A percentile compares a stretch with the other conserved stretches of the same genome.
phyloP scores from a whole-genome alignment of 2,797 vertebrate species.

The Cryptoblepharus egeriae region DNA sequence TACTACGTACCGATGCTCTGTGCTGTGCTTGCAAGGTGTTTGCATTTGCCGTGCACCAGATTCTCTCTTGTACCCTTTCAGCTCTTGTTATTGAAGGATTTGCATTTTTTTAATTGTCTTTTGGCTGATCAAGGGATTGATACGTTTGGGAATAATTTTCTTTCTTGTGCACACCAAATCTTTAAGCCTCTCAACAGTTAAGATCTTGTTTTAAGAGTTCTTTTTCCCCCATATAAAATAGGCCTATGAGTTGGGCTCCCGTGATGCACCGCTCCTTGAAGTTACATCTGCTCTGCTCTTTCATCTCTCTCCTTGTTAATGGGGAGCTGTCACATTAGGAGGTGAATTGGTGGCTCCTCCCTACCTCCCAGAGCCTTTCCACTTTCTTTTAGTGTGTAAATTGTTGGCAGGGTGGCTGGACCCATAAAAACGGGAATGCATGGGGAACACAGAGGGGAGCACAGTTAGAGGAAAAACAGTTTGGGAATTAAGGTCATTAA shows the following conservation, averaged over 20 bases:
- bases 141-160: constrained; percentile 56
- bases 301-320: constrained; percentile 97
- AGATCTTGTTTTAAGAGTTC: constrained; percentile 67
- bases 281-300: constrained; percentile 98
- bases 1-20: constrained; percentile 55
- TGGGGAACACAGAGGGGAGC: constrained; percentile 90
- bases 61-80: not conserved
- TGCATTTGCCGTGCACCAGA: constrained; percentile 66
- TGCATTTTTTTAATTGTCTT: constrained; percentile 20
- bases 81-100: not conserved
- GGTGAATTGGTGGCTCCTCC: constrained; percentile 90
- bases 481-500: constrained; percentile 99
- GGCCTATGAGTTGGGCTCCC: constrained; percentile 86
- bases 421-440: constrained; percentile 91
- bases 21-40: constrained; percentile 56
- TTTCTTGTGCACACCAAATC: constrained; percentile 43
- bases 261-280: constrained; percentile 95
- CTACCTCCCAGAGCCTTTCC: constrained; percentile 85
- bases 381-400: constrained; percentile 89
- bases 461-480: constrained; percentile 98
- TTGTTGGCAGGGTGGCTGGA: constrained; percentile 94
- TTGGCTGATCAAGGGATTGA: constrained; percentile 52
- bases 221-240: constrained; percentile 65
- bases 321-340: constrained; percentile 97
- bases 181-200: constrained; percentile 62